Evolutionary conservation across 2,113 vertebrate genomes (phyloP).

Genomic region (Grus americana): DNA sequence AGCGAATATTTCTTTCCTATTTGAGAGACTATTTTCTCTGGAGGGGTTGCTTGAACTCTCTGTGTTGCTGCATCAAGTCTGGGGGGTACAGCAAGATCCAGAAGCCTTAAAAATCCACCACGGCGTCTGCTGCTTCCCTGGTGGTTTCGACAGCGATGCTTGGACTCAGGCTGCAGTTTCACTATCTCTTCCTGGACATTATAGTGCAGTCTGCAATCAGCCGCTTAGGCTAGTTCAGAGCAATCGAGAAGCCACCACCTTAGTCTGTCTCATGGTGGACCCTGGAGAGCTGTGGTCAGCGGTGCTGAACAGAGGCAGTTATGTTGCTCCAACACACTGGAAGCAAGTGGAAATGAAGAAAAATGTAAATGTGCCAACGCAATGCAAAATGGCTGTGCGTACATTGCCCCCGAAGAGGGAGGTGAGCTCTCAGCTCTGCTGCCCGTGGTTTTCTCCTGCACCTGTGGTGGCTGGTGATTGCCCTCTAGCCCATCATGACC

Average conservation of each 20-base stretch:
- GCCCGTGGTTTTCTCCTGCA: background rate
- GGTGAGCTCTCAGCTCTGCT: background rate
- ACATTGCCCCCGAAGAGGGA: background rate
- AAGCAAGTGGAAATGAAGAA: background rate
- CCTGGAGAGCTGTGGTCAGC: background rate
- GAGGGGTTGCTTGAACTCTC: background rate
- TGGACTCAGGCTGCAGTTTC: background rate
- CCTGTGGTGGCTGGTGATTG: background rate
- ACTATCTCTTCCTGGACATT: background rate
- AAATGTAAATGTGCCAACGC: background rate
- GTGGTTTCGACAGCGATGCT: accelerated
- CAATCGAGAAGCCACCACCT: background rate
- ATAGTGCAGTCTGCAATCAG: background rate
- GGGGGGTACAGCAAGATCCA: background rate
- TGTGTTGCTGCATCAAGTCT: background rate
- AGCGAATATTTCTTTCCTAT: background rate
- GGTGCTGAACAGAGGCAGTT: background rate
- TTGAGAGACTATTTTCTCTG: background rate
- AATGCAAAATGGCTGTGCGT: background rate
- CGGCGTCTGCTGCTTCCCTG: background rate
- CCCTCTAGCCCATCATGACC: background rate
- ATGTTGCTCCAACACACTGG: background rate
- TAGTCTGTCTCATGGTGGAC: background rate
- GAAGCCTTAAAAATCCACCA: background rate
- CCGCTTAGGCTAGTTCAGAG: background rate